These are phyloP conservation scores for Riparia riparia DNA, from an alignment of 2,113 vertebrate genomes.

Conservation along the genomic window DNA sequence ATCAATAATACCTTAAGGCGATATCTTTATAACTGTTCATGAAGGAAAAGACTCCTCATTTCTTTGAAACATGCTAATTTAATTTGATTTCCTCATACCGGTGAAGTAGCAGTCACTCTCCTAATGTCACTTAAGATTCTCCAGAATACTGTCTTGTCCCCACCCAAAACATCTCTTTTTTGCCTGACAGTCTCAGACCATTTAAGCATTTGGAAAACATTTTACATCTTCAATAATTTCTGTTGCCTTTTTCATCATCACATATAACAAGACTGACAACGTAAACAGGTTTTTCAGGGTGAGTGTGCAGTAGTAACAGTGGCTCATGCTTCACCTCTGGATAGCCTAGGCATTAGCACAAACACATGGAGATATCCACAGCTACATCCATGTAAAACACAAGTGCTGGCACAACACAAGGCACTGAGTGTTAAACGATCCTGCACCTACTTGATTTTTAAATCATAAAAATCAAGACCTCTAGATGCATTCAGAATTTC, in stretches of 20 bases:
- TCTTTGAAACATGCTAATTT: background rate
- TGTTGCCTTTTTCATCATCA: background rate
- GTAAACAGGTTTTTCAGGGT: background rate
- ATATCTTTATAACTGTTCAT: background rate
- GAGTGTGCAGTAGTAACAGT: background rate
- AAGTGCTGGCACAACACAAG: background rate
- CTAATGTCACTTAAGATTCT: background rate
- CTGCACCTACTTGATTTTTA: background rate
- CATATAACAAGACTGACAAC: background rate
- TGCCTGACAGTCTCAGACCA: background rate
- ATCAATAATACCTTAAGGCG: background rate
- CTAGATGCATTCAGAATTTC: background rate
- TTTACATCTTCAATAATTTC: background rate
- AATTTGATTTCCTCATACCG: background rate
- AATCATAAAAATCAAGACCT: background rate
- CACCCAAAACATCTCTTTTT: background rate
- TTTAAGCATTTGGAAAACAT: background rate
- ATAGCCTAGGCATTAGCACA: background rate
- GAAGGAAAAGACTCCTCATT: background rate
- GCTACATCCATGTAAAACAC: background rate
- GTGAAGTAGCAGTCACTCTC: background rate
- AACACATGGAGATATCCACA: background rate
- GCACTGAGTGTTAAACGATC: background rate
- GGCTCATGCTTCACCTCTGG: background rate
- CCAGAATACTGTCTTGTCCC: background rate